These are phyloP conservation scores for Heliconius hewitsoni DNA, from an alignment of 1,140 invertebrate genomes.

Conservation along the genomic window DNA sequence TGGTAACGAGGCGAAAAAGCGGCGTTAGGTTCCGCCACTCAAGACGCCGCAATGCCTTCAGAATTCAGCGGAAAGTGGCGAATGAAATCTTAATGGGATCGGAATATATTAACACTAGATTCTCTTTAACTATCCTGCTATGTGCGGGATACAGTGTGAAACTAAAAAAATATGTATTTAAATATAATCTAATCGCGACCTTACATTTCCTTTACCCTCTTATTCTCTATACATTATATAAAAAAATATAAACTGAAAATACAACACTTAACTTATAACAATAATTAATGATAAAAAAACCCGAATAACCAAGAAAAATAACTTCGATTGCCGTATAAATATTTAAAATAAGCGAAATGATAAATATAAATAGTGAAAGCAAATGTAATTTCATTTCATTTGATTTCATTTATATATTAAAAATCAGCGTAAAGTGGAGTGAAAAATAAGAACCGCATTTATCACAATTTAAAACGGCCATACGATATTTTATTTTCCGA, in stretches of 20 bases:
- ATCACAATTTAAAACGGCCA: constrained; percentile 20
- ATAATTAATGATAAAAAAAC: not conserved
- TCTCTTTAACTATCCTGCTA: no score
- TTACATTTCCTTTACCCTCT: no score
- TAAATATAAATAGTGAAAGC: not conserved
- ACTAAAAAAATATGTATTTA: no score
- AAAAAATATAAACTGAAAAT: not conserved
- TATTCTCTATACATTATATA: not conserved
- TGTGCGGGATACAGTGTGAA: no score
- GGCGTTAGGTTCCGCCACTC: no score
- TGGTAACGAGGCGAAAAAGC: no score
- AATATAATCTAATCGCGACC: no score
- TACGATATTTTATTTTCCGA: constrained; percentile 26
- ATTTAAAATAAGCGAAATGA: constrained; percentile 8
- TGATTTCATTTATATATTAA: constrained; percentile 16
- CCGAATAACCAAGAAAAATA: not conserved
- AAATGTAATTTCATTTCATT: constrained; percentile 14
- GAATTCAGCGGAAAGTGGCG: no score
- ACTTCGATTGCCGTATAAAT: not conserved
- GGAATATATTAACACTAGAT: no score
- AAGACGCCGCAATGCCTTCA: no score
- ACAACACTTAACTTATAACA: not conserved
- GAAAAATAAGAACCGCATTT: constrained; percentile 26
- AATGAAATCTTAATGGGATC: no score
- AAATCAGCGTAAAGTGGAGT: constrained; percentile 18